Percentiles rank a stretch among this genome's conserved stretches.
These are phyloP conservation scores for Cyprinella venusta DNA, from an alignment of 2,797 vertebrate genomes.

Conservation along the genomic window DNA sequence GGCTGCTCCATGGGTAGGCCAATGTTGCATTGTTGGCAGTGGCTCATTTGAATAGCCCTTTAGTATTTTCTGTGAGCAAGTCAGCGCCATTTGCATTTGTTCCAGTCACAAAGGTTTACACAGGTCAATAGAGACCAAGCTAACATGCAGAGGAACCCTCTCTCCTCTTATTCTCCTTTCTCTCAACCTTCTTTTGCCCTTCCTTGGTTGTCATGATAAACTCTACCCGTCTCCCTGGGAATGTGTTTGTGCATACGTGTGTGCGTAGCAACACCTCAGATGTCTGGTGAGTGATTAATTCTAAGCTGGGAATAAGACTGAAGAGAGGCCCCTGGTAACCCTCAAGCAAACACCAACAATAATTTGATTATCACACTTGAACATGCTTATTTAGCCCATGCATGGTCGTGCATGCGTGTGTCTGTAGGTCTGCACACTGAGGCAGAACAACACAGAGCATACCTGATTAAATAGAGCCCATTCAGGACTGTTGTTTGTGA, in stretches of 20 bases:
- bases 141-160: constrained; percentile 81
- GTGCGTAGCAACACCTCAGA: constrained; percentile 56
- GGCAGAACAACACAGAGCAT: constrained; percentile 38
- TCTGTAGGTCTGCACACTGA: constrained; percentile 48
- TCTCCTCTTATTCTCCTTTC: constrained; percentile 59
- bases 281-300: constrained; percentile 63
- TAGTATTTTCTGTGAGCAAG: constrained; percentile 92
- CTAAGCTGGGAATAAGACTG: constrained; percentile 80
- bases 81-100: constrained; percentile 96
- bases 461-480: constrained; percentile 61
- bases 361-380: constrained; percentile 74
- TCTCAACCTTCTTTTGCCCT: constrained; percentile 65
- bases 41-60: constrained; percentile 90
- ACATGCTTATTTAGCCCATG: constrained; percentile 61
- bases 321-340: constrained; percentile 79
- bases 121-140: constrained; percentile 91
- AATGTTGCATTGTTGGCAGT: constrained; percentile 85
- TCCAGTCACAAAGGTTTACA: constrained; percentile 96
- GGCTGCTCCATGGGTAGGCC: constrained; percentile 75
- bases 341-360: constrained; percentile 65
- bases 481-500: constrained; percentile 59
- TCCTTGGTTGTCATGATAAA: constrained; percentile 82
- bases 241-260: constrained; percentile 57
- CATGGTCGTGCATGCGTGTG: constrained; percentile 47
- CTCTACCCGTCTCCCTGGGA: constrained; percentile 72